phyloP scores from a whole-genome alignment of 2,888 invertebrate genomes.

The Anarsia innoxiella region DNA sequence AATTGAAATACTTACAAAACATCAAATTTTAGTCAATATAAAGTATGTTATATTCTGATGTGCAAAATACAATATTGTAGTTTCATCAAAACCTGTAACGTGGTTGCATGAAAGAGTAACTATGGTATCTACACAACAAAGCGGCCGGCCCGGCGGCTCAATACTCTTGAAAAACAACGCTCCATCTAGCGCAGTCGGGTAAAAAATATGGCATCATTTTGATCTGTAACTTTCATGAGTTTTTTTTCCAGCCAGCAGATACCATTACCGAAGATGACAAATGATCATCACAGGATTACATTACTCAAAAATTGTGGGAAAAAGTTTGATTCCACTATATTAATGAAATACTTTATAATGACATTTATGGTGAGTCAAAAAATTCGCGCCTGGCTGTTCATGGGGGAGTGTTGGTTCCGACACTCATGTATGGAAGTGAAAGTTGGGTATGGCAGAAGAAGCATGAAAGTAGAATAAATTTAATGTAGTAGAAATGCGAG shows the following conservation, averaged over 20 bases:
- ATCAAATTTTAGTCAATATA: no score
- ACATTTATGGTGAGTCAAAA: neutral
- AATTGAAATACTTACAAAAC: no score
- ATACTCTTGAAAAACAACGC: no score
- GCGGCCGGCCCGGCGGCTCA: no score
- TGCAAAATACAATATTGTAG: no score
- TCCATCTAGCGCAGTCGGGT: neutral
- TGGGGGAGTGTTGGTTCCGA: no score
- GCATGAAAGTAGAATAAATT: no score
- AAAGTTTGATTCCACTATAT: neutral
- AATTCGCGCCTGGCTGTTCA: no score
- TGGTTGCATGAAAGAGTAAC: neutral
- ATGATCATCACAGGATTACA: conserved; percentile 21
- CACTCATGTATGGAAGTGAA: no score
- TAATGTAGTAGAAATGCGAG: no score
- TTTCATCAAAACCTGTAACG: neutral
- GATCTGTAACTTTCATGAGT: neutral
- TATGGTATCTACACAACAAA: no score
- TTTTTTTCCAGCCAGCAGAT: conserved; percentile 5
- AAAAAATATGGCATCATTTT: neutral
- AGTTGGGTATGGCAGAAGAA: no score
- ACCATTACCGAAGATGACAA: conserved; percentile 20
- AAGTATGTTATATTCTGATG: neutral
- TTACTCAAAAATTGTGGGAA: conserved; percentile 12
- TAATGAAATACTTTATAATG: neutral